Base-by-base conservation (phyloP, 2,888 invertebrate species). In the Amblyjoppa proteus region DNA sequence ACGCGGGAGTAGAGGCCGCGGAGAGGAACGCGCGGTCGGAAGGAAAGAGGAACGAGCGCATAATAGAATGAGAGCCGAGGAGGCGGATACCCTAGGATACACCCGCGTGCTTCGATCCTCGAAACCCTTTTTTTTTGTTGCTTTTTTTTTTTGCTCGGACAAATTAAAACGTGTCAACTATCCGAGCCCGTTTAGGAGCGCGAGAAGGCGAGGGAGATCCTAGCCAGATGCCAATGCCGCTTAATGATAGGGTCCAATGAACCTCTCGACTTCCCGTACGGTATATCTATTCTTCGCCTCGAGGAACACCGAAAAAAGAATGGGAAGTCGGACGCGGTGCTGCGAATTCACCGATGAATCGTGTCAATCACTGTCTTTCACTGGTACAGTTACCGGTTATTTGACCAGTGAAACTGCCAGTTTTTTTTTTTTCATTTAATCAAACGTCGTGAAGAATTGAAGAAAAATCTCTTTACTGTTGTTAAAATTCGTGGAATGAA, bases 141-240 rank as follows among this genome's bases (percentile, higher is more conserved):
- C 6, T 7, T 38, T 38, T 20, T 58, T 38, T 41, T 68, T 25
- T 7, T 13, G 28, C 25, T 69, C 45, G 69, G 31, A 61, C 58
- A 85, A 81, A 81, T 81, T 71, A 85, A 81, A 81, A 78, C 74
- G 81, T 77, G 74, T 81, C 81, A 81, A 78, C 78, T 78, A 74
- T 78, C 34, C 73, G 84, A 78, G 64, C 81, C 81, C 78, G 73
- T 78, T 78, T 80, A 78, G 78, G 61, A 64, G 61, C 61, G 16
- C 61, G 61, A 64, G n/a, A 34, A 53, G 20, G 34, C 28, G 61
- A 64, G 16, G n/a, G 3, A 28, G 45, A 61, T 4, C 49, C n/a
- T 45, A 61, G 28, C 58, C 61, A 45, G 45, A 58, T 25, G 58
- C 41, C 73, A 31, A 38, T 20, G 73, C 20, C 73, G 25, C 41